phyloP scores from a whole-genome alignment of 2,888 invertebrate genomes.

The Drosophila nr. medialis region DNA sequence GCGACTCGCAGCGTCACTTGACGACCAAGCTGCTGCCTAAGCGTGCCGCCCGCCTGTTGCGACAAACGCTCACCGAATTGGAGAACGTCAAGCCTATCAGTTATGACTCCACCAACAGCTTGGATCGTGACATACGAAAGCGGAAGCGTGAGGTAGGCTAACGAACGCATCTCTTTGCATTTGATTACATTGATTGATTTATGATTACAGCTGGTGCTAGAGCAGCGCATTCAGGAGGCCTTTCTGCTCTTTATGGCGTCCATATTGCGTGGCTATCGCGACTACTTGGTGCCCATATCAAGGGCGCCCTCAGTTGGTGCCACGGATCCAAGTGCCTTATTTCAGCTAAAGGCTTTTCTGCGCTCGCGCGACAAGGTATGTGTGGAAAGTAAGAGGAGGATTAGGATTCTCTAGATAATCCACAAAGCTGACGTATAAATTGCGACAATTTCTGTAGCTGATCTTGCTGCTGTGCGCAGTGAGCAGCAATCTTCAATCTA shows the following conservation, averaged over 20 bases:
- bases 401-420: not conserved
- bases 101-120: conserved; percentile 87
- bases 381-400: not conserved
- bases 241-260: conserved; percentile 98
- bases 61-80: conserved; percentile 91
- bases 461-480: not conserved
- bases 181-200: not conserved
- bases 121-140: conserved; percentile 93
- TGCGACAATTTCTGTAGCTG: not conserved
- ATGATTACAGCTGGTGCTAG: conserved; percentile 89
- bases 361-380: conserved; percentile 93
- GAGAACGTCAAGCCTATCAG: conserved; percentile 86
- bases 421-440: not conserved
- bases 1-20: conserved; percentile 94
- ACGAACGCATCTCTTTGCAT: not conserved
- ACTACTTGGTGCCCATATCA: conserved; percentile 95
- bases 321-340: conserved; percentile 97
- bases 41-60: conserved; percentile 92
- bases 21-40: conserved; percentile 93
- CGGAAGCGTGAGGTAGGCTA: conserved; percentile 88
- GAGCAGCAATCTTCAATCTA: not conserved
- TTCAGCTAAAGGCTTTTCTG: conserved; percentile 96
- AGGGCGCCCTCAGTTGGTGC: conserved; percentile 96
- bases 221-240: conserved; percentile 98
- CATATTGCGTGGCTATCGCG: conserved; percentile 95